phyloP scores from a whole-genome alignment of 2,113 vertebrate species.

The Ranitomeya imitator region DNA sequence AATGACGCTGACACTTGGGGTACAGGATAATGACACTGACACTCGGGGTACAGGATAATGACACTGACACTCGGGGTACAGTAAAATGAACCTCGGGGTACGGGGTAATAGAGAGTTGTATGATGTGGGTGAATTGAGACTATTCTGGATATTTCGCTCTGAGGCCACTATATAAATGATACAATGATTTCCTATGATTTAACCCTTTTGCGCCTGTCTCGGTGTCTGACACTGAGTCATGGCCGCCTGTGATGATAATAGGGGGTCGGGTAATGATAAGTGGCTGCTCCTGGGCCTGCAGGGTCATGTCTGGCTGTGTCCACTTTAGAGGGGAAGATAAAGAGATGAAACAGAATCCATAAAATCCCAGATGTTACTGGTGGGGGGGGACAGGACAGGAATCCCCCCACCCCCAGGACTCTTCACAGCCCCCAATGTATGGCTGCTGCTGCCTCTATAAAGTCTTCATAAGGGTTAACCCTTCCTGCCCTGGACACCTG shows the following conservation, averaged over 20 bases:
- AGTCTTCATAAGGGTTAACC: not conserved
- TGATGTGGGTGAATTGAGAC: too few species aligned
- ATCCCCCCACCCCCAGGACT: not conserved
- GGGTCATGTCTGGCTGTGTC: slow-evolving; percentile 31
- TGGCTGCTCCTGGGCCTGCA: not conserved
- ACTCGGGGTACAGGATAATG: too few species aligned
- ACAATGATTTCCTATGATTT: not conserved
- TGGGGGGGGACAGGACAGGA: not conserved
- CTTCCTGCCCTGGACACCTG: not conserved
- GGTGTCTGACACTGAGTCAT: too few species aligned
- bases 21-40: too few species aligned
- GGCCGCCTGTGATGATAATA: not conserved
- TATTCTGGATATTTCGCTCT: too few species aligned
- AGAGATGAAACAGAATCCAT: slow-evolving; percentile 49
- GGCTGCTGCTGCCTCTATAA: slow-evolving; percentile 1
- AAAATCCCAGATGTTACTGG: slow-evolving; percentile 49
- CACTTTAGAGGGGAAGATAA: slow-evolving; percentile 19
- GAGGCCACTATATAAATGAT: too few species aligned
- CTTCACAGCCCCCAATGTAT: slow-evolving; percentile 23
- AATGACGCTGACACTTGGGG: too few species aligned
- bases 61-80: too few species aligned
- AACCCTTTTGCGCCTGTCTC: not conserved
- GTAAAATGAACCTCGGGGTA: too few species aligned
- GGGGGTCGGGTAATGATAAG: not conserved
- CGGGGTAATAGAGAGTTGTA: too few species aligned